Evolutionary conservation across 2,113 vertebrate genomes (phyloP).

Genomic region (Theristicus caerulescens): DNA sequence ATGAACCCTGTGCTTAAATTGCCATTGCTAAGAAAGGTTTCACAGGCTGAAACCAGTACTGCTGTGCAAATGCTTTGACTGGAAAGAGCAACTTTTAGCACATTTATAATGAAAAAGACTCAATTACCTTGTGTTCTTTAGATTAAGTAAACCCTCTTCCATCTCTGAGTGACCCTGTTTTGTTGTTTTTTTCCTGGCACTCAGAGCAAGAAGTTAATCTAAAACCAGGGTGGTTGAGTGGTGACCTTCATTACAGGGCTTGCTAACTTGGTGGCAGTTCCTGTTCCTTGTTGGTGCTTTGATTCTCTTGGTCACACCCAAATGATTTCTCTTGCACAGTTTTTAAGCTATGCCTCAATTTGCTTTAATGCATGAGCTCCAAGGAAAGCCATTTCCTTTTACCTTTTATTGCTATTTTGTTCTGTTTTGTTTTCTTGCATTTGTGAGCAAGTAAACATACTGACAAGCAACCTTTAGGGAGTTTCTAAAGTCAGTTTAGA

Average conservation of each 20-base stretch:
- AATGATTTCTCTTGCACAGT: background rate
- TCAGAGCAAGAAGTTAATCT: background rate
- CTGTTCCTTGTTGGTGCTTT: background rate
- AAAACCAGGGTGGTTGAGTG: background rate
- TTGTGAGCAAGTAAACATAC: background rate
- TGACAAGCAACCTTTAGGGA: background rate
- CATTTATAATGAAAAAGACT: background rate
- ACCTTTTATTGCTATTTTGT: background rate
- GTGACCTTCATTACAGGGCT: background rate
- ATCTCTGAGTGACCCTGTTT: background rate
- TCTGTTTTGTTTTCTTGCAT: constrained; percentile 20
- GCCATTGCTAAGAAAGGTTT: background rate
- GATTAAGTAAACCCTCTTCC: background rate
- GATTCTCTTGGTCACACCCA: background rate
- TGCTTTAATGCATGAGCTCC: background rate
- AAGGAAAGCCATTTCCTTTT: background rate
- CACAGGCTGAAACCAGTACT: background rate
- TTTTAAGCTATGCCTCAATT: constrained; percentile 29
- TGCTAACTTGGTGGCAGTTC: background rate
- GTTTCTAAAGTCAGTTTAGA: constrained; percentile 9
- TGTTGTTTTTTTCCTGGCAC: background rate
- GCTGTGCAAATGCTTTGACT: background rate
- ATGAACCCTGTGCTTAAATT: background rate
- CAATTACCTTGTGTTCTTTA: background rate
- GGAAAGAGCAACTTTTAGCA: background rate